Base-by-base conservation (phyloP, 2,888 invertebrate species). In the Eucera pruinosa region DNA sequence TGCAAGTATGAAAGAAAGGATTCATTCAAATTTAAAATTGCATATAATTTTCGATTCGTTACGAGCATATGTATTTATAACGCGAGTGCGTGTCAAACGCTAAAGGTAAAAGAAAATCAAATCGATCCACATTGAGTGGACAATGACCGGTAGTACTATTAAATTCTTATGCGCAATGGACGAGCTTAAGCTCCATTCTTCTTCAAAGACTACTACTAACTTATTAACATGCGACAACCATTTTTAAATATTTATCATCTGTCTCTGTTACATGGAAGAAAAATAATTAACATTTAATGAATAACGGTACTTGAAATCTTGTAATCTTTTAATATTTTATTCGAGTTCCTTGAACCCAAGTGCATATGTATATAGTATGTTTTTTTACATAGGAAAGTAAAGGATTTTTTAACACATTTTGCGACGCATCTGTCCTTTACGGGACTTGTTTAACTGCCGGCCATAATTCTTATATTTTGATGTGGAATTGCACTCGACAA, bases 71-170 rank as follows among this genome's bases (percentile, higher is more conserved):
- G n/a, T 57, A 11, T 30, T 43, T 25, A 27, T 9, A 6, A 76
- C 36, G 20, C 52, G 43, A 39, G 25, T 61, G 70, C 70, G 60
- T 45, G 72, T 43, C 15, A 39, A 77, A 71, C 47, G 68, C 20
- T 50, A 43, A n/a, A 45, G 9, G 58, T 64, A 66, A 79, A 78
- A 68, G 39, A 79, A 75, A 76, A 75, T 39, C n/a, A 20, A 43
- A 86, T 85, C 86, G 83, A 86, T 83, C 73, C 55, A 25, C 11
- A 30, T 13, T 25, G 5, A 47, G 48, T 84, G 83, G 83, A 83
- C 83, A 76, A 69, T 85, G 86, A 83, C 86, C 83, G 70, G 73
- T 52, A 69, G 60, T 74, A 61, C 54, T 33, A 83, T 76, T 68
- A 66, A 84, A 67, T 66, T 72, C 39, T 71, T 50, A 77, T 74